phyloP scores from a whole-genome alignment of 2,888 invertebrate species.

The Drosophila phalerata region DNA sequence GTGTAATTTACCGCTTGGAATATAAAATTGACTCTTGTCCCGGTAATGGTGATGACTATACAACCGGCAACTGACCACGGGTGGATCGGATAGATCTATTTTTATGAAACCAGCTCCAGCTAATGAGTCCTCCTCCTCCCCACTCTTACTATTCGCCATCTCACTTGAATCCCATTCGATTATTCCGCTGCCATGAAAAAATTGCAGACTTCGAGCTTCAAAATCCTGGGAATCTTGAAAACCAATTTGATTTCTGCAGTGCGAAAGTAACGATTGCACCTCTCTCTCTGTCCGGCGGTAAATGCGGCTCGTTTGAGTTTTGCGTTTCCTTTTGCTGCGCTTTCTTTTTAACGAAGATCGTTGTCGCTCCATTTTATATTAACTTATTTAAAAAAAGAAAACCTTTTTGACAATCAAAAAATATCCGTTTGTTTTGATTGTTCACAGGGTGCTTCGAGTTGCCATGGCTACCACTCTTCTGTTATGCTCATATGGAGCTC shows the following conservation, averaged over 20 bases:
- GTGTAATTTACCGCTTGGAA: constrained; percentile 61
- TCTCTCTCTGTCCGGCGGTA: constrained; percentile 79
- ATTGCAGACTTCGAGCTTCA: constrained; percentile 62
- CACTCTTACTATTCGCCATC: neutral
- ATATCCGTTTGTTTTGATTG: constrained; percentile 41
- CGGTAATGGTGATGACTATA: constrained; percentile 46
- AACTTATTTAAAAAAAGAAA: too few species aligned
- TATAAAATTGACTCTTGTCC: constrained; percentile 63
- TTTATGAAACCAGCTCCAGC: constrained; percentile 67
- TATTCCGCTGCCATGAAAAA: constrained; percentile 63
- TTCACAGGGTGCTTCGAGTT: constrained; percentile 7
- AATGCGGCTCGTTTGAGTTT: constrained; percentile 75
- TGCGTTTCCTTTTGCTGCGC: constrained; percentile 50
- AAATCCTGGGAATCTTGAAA: constrained; percentile 20
- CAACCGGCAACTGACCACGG: constrained; percentile 49
- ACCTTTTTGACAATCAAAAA: neutral
- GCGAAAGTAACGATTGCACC: constrained; percentile 69
- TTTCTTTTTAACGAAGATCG: constrained; percentile 2
- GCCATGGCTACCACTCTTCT: constrained; percentile 16
- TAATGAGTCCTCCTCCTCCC: constrained; percentile 21
- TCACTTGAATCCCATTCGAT: neutral
- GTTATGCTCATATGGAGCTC: neutral
- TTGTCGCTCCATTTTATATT: constrained; percentile 23
- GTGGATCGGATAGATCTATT: constrained; percentile 78
- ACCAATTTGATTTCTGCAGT: constrained; percentile 5